Percentiles rank a stretch among this genome's conserved stretches.
Evolutionary conservation across 2,113 vertebrate species (phyloP).

Genomic region (Hyperopisus bebe): DNA sequence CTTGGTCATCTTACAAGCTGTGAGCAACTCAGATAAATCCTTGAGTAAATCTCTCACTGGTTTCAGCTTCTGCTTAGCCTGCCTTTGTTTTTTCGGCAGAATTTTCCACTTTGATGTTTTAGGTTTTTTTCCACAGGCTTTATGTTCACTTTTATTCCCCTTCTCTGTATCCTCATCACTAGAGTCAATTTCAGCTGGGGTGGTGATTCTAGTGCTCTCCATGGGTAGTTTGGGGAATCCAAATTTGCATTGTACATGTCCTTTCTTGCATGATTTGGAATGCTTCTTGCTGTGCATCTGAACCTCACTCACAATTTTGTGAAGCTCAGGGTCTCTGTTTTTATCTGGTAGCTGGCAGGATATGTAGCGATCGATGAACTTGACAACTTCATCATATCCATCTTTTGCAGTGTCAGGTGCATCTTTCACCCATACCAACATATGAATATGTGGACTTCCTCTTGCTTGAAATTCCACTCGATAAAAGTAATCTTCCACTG

Average conservation of each 20-base stretch:
- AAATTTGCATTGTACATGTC: conserved; percentile 27
- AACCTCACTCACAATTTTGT: conserved; percentile 15
- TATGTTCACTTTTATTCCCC: background rate
- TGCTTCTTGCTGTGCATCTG: conserved; percentile 37
- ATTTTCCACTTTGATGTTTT: background rate
- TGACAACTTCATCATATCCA: background rate
- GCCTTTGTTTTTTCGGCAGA: background rate
- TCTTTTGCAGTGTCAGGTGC: conserved; percentile 14
- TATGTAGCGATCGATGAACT: conserved; percentile 15
- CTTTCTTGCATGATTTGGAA: conserved; percentile 21
- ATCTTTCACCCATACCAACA: conserved; percentile 13
- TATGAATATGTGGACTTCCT: conserved; percentile 24
- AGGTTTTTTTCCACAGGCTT: background rate
- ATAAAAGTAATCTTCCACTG: background rate
- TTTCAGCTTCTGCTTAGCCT: no score
- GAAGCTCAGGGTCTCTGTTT: conserved; percentile 11
- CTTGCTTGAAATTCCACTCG: no score
- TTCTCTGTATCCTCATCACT: background rate
- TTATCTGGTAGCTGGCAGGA: conserved; percentile 30
- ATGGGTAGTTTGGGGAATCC: conserved; percentile 30
- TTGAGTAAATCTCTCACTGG: no score
- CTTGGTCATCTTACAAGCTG: no score
- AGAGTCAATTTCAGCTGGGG: background rate
- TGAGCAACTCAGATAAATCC: no score
- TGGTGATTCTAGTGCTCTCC: background rate